Conservation (phyloP, 37 sponge, comb jelly and placozoan species). For the Theonella swinhoei region DNA sequence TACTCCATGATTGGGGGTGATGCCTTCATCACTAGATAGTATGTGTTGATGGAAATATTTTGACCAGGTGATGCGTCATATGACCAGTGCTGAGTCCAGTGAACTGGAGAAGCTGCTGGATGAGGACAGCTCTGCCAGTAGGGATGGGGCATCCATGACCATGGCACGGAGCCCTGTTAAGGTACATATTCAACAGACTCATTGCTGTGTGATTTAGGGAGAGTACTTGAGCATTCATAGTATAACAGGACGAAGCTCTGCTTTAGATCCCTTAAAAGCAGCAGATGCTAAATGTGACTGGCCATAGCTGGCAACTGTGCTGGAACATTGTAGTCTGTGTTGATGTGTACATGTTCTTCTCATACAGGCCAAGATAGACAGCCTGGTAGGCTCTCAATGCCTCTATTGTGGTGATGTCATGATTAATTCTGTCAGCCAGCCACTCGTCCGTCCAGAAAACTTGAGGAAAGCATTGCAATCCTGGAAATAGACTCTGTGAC, state of each 20-base stretch:
- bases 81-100: background rate
- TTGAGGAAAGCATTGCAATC: background rate
- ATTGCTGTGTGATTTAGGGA: too few relatives aligned
- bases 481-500: slow-evolving; percentile 30
- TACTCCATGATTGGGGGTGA: background rate
- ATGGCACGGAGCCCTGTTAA: background rate
- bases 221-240: too few relatives aligned
- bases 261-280: too few relatives aligned
- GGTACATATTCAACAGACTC: too few relatives aligned
- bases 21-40: too few relatives aligned
- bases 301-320: too few relatives aligned
- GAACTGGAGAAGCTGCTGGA: background rate
- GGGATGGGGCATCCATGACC: background rate
- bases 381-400: slow-evolving; percentile 86
- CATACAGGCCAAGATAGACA: slow-evolving; percentile 72
- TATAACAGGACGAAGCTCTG: too few relatives aligned
- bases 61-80: background rate
- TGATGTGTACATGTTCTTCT: too few relatives aligned
- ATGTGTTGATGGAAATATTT: background rate
- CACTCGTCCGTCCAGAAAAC: slow-evolving; percentile 4
- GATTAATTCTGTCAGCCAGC: slow-evolving; percentile 60
- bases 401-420: slow-evolving; percentile 88
- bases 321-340: too few relatives aligned
- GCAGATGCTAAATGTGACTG: too few relatives aligned
- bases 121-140: background rate